Percentiles rank a stretch among this genome's conserved stretches.
Conservation (phyloP, 2,888 invertebrate species). For the Acronicta alni region DNA sequence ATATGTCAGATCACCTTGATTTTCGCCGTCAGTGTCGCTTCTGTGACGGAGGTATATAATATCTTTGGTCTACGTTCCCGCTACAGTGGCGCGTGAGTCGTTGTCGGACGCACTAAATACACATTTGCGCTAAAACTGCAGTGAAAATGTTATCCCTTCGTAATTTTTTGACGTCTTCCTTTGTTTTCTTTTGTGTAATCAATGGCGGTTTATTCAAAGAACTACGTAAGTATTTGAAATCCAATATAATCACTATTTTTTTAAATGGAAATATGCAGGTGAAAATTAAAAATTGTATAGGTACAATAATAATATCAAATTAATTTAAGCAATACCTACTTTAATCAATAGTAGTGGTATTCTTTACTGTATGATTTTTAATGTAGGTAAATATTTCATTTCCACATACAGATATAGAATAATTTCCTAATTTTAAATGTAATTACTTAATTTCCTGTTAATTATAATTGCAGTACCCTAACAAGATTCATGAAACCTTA, state of each 20-base stretch:
- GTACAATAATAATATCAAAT: too few species aligned
- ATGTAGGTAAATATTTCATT: too few species aligned
- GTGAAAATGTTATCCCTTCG: conserved; percentile 42
- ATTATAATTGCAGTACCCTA: too few species aligned
- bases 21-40: conserved; percentile 30
- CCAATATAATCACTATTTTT: background rate
- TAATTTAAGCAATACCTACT: too few species aligned
- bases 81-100: conserved; percentile 40
- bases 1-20: conserved; percentile 53
- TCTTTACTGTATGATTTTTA: too few species aligned
- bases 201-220: conserved; percentile 63
- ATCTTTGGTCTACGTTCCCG: conserved; percentile 24
- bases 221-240: conserved; percentile 67
- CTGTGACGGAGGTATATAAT: conserved; percentile 56
- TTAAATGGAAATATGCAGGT: too few species aligned
- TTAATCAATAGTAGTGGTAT: too few species aligned
- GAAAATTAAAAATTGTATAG: too few species aligned
- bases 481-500: too few species aligned
- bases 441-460: too few species aligned
- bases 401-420: too few species aligned
- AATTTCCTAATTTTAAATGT: too few species aligned
- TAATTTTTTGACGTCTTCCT: conserved; percentile 50
- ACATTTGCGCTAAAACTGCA: conserved; percentile 4
- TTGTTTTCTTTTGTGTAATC: conserved; percentile 64
- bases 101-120: conserved; percentile 30